Conservation (phyloP, 2,113 vertebrate genomes). For the Halichoerus grypus region DNA sequence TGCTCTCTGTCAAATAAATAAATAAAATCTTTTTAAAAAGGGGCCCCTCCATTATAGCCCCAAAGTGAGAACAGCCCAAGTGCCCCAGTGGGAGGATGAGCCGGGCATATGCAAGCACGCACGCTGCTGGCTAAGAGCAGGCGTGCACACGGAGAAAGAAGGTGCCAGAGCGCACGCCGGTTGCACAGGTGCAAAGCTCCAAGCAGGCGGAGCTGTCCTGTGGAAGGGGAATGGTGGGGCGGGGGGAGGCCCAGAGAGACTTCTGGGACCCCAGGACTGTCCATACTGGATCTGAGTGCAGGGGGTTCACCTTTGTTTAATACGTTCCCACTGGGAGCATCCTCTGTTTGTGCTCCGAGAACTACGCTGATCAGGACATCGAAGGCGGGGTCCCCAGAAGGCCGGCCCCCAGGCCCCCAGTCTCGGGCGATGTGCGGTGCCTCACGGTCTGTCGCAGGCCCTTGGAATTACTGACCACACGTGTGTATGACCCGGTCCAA, state of each 20-base stretch:
- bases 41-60: too few relatives aligned
- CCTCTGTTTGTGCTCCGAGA: not conserved
- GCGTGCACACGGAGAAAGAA: too few relatives aligned
- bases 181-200: not conserved
- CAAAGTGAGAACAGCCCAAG: not conserved
- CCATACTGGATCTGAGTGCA: not conserved
- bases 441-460: too few relatives aligned
- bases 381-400: not conserved
- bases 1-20: too few relatives aligned
- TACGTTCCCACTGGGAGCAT: not conserved
- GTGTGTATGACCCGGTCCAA: not conserved
- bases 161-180: not conserved
- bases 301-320: too few relatives aligned
- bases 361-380: too few relatives aligned
- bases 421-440: accelerated
- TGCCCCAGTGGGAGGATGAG: not conserved
- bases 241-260: too few relatives aligned
- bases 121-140: not conserved
- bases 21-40: too few relatives aligned
- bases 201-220: not conserved
- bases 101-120: too few relatives aligned
- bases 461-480: not conserved
- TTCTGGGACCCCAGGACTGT: not conserved
- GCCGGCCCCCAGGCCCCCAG: not conserved
- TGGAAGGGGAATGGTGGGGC: not conserved